Conservation (phyloP, 2,113 vertebrate genomes). For the human region DNA sequence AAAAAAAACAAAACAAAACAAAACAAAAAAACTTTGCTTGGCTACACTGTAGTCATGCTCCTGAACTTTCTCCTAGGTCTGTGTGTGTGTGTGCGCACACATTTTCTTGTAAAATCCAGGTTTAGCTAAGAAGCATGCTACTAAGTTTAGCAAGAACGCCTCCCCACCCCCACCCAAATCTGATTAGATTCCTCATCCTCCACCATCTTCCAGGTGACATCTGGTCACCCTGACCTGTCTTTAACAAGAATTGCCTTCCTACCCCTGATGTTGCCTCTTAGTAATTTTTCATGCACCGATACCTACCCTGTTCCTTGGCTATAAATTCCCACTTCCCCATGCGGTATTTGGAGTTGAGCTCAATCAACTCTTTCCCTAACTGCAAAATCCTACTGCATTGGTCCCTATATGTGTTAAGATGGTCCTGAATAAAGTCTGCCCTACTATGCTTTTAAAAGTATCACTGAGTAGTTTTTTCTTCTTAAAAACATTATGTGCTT, state of each 20-base stretch:
- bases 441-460: neutral
- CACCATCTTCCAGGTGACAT: neutral
- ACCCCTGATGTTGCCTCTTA: neutral
- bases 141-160: neutral
- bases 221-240: neutral
- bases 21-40: neutral
- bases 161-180: neutral
- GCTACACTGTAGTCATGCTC: neutral
- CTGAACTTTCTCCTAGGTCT: neutral
- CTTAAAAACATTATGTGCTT: neutral
- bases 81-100: neutral
- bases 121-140: neutral
- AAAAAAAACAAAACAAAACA: too few species aligned
- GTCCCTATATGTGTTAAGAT: neutral
- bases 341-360: neutral
- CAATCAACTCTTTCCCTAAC: neutral
- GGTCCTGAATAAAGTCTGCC: neutral
- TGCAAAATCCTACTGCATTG: neutral
- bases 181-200: neutral
- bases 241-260: neutral
- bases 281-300: neutral
- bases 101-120: neutral
- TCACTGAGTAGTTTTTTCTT: neutral
- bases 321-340: neutral
- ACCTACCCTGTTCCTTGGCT: neutral